A percentile compares a stretch with the other conserved stretches of the same genome.
These are phyloP conservation scores for Procambarus virginalis DNA, from an alignment of 1,140 invertebrate genomes.

Conservation along the genomic window DNA sequence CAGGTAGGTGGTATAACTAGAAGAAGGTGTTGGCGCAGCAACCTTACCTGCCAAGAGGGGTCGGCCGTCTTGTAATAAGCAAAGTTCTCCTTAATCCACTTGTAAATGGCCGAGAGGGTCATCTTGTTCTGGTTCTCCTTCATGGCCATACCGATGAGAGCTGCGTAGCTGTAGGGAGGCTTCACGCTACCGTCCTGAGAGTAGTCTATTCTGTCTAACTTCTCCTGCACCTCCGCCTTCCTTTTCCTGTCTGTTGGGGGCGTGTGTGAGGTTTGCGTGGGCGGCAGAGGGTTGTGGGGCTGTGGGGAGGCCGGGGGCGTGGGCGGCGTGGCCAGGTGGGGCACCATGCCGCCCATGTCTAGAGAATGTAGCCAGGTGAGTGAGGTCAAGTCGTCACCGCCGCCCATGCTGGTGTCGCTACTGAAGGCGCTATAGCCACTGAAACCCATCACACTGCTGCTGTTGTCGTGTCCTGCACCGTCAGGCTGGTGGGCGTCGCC, in stretches of 20 bases:
- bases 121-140: conserved; percentile 93
- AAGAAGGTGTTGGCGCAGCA: too few relatives aligned
- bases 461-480: neutral
- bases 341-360: conserved; percentile 81
- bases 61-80: conserved; percentile 90
- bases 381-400: conserved; percentile 82
- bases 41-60: conserved; percentile 91
- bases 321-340: conserved; percentile 82
- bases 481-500: neutral
- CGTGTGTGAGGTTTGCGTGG: conserved; percentile 25
- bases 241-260: conserved; percentile 37
- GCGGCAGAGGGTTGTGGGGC: conserved; percentile 71
- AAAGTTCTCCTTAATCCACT: conserved; percentile 95
- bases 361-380: conserved; percentile 90
- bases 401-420: neutral
- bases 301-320: conserved; percentile 85
- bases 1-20: too few relatives aligned
- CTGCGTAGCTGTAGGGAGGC: conserved; percentile 93
- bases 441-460: neutral
- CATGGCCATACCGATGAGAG: conserved; percentile 94
- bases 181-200: conserved; percentile 87
- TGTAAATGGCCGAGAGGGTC: conserved; percentile 91
- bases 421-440: neutral
- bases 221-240: conserved; percentile 48
- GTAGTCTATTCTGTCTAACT: conserved; percentile 80